Conservation (phyloP, 2,888 invertebrate species). For the Petrophora chlorosata region DNA sequence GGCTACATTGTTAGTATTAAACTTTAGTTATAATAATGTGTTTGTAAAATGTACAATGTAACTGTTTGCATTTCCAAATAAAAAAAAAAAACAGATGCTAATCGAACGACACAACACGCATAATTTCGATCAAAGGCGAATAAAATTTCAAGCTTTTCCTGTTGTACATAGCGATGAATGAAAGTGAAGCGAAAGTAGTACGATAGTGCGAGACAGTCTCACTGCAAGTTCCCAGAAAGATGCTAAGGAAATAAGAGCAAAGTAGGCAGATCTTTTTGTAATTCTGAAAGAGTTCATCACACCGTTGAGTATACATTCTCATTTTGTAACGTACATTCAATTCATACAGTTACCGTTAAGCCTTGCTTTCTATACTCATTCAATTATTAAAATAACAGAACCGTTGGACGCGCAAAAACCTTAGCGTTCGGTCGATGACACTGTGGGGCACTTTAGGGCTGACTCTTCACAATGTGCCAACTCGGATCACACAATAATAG, state of each 20-base stretch:
- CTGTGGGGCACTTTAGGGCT: slow-evolving; percentile 80
- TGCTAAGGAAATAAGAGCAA: slow-evolving; percentile 12
- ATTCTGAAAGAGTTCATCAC: slow-evolving; percentile 19
- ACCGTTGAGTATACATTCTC: slow-evolving; percentile 31
- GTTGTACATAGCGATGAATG: slow-evolving; percentile 19
- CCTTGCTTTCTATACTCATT: slow-evolving; percentile 73
- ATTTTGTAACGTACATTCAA: slow-evolving; percentile 44
- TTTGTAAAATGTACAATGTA: too few relatives aligned
- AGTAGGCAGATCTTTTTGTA: slow-evolving; percentile 6
- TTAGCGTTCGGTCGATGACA: slow-evolving; percentile 77
- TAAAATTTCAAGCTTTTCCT: slow-evolving; percentile 11
- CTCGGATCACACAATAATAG: slow-evolving; percentile 55
- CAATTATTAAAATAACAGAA: slow-evolving; percentile 80
- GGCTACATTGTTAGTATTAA: too few relatives aligned
- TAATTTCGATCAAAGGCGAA: slow-evolving; percentile 13
- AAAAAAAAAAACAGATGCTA: slow-evolving; percentile 14
- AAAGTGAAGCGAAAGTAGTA: slow-evolving; percentile 28
- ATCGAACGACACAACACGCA: slow-evolving; percentile 16
- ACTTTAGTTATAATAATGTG: too few relatives aligned
- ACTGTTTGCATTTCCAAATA: too few relatives aligned
- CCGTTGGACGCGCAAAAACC: slow-evolving; percentile 77
- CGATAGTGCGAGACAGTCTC: slow-evolving; percentile 4
- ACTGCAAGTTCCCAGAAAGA: slow-evolving; percentile 10
- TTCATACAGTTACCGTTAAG: slow-evolving; percentile 59
- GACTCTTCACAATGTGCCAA: slow-evolving; percentile 69